Evolutionary conservation across 2,113 vertebrate genomes (phyloP).

Genomic region (Sander lucioperca): DNA sequence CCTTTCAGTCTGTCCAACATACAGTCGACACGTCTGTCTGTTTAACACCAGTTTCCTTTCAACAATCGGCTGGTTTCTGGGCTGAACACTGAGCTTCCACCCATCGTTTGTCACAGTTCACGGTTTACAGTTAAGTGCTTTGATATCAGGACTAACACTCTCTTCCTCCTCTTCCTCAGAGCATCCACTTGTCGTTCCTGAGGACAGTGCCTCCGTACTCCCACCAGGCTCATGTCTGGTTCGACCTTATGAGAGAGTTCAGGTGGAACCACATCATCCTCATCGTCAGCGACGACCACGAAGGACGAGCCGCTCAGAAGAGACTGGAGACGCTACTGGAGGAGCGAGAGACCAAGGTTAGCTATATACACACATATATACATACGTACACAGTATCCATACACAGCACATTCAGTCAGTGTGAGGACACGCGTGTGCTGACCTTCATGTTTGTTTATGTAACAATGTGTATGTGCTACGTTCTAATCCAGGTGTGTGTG

Average conservation of each 20-base stretch:
- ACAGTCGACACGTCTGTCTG: too few relatives aligned
- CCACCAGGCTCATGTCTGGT: slow-evolving; percentile 98
- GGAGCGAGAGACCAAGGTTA: slow-evolving; percentile 98
- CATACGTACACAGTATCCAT: too few relatives aligned
- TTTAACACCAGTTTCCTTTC: too few relatives aligned
- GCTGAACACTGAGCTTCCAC: too few relatives aligned
- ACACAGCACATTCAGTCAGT: background rate
- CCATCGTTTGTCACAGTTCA: too few relatives aligned
- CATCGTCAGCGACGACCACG: slow-evolving; percentile 97
- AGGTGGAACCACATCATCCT: slow-evolving; percentile 98
- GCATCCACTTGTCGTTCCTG: slow-evolving; percentile 98
- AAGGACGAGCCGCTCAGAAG: slow-evolving; percentile 97
- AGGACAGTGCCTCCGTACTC: slow-evolving; percentile 97
- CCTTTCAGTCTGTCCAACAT: too few relatives aligned
- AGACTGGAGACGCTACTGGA: slow-evolving; percentile 97
- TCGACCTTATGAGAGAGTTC: slow-evolving; percentile 98
- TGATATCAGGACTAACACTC: background rate
- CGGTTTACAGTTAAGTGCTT: too few relatives aligned
- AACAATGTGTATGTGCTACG: slow-evolving; percentile 4
- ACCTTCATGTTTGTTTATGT: background rate
- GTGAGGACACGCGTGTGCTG: background rate
- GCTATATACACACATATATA: slow-evolving; percentile 37
- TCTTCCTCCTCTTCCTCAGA: slow-evolving; percentile 82
- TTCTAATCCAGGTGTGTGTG: slow-evolving; percentile 5
- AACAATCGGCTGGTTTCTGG: too few relatives aligned